Conservation (phyloP, 2,113 vertebrate genomes). For the Casuarius casuarius region DNA sequence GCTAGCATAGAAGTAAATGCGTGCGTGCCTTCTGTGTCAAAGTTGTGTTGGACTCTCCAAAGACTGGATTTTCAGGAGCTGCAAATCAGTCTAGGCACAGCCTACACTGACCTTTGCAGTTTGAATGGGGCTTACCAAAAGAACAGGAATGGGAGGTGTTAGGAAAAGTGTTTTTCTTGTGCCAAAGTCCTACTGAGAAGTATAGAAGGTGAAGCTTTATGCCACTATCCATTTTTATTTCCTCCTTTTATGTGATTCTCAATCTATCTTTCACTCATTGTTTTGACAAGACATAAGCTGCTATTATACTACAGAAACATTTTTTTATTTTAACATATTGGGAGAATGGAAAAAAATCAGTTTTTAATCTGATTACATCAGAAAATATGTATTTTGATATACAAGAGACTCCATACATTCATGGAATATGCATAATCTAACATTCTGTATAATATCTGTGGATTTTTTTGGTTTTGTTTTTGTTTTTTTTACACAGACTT, state of each 20-base stretch:
- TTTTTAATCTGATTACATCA: background rate
- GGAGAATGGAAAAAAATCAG: background rate
- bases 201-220: background rate
- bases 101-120: background rate
- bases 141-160: background rate
- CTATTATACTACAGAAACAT: background rate
- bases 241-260: background rate
- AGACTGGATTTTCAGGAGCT: background rate
- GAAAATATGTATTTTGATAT: background rate
- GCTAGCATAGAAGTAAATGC: background rate
- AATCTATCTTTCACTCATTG: background rate
- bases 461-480: background rate
- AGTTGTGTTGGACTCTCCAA: background rate
- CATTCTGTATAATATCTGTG: background rate
- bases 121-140: background rate
- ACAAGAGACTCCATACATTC: background rate
- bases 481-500: conserved; percentile 78
- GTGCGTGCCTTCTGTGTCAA: background rate
- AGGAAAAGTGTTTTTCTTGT: background rate
- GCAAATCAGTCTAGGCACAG: background rate
- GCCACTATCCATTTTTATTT: background rate
- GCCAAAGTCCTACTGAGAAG: background rate
- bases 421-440: conserved; percentile 8
- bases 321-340: background rate
- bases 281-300: background rate